Evolutionary conservation across 1,140 invertebrate genomes (phyloP), one percentile per base, ranked within the genome.

Genomic region (Ctenoplectra terminalis): DNA sequence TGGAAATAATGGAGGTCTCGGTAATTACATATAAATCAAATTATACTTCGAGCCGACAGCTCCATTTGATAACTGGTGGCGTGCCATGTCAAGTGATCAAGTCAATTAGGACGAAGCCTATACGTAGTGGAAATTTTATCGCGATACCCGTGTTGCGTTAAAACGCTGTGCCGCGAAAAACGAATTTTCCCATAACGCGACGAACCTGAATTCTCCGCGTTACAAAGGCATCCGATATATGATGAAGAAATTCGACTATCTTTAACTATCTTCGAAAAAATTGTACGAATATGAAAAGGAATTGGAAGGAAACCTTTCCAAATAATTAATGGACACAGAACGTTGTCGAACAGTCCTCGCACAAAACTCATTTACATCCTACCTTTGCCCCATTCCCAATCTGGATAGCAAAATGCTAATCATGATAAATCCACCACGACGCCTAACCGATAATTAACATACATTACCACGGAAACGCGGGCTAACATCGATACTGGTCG

Each of bases 21-120:
- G 87, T 91, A 92, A 92, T 92, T 90, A 90, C 87, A 92, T 92
- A 91, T 88, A 85, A 92, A 92, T 93, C 89, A 88, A 92, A 93
- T 91, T 90, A 89, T 83, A 87, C 83, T 85, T 83, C 79, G 83
- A 80, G 76, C 80, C 54, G 77, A 77, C 83, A 78, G 84, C 87
- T 85, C 81, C 84, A 80, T 88, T 86, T 83, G 85, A 87, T 87
- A 85, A 88, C 84, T 83, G 87, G 76, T 81, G 85, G 75, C 80
- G 79, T 84, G 80, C 77, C 78, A 66, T 82, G 81, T 86, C 86
- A 79, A 87, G 84, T 79, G 79, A 83, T 87, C 87, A 64, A 77
- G 81, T 89, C 81, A 84, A 89, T 84, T 87, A 87, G 66, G 77
- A 74, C 63, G 34, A 40, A 43, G 52, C 50, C 46, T 70, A 81